Conservation (phyloP, 2,113 vertebrate genomes). For the Melanerpes aurifrons region DNA sequence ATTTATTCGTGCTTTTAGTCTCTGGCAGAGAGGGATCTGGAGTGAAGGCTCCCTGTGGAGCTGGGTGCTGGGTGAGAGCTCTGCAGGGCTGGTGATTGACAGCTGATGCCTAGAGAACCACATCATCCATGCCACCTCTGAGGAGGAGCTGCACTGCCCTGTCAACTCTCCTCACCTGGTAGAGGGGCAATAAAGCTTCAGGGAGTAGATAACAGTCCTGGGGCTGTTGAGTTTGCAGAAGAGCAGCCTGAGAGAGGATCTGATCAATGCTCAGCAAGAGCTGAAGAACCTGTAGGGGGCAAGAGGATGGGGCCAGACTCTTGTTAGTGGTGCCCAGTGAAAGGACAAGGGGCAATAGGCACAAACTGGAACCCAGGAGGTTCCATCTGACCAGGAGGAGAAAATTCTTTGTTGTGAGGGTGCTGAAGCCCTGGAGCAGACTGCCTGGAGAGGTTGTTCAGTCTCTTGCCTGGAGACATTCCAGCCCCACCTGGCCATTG, state of each 20-base stretch:
- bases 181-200: background rate
- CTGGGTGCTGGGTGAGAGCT: background rate
- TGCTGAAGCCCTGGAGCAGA: background rate
- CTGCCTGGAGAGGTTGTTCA: background rate
- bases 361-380: background rate
- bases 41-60: background rate
- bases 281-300: background rate
- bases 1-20: background rate
- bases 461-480: background rate
- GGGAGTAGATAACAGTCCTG: background rate
- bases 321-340: background rate
- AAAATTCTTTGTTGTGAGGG: background rate
- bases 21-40: fast-evolving
- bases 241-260: background rate
- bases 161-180: fast-evolving
- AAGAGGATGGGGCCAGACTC: background rate
- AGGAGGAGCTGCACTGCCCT: background rate
- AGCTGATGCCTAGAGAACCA: background rate
- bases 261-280: background rate
- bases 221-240: background rate
- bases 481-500: background rate
- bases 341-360: background rate
- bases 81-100: background rate
- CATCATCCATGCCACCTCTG: fast-evolving
- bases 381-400: background rate